A percentile compares a stretch with the other conserved stretches of the same genome.
Conservation (phyloP, 2,888 invertebrate genomes). For the Drosophila nr. perissopoda region DNA sequence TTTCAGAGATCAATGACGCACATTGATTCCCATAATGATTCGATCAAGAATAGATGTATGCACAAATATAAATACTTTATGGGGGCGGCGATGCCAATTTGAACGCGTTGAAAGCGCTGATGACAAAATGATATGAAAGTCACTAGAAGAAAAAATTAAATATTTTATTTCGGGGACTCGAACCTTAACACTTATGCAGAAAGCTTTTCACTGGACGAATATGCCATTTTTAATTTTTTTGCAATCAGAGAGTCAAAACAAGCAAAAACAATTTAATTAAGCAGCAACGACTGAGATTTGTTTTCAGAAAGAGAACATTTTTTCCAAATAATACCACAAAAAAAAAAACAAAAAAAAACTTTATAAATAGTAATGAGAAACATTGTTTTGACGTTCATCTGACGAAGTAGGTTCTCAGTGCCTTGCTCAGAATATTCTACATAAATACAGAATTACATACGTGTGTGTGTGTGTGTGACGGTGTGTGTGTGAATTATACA, state of each 20-base stretch:
- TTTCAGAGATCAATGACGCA: slow-evolving; percentile 11
- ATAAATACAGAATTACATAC: neutral
- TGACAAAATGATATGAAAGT: slow-evolving; percentile 4
- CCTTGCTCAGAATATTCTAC: slow-evolving; percentile 27
- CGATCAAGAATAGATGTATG: neutral
- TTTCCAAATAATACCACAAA: slow-evolving; percentile 20
- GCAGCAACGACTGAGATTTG: neutral
- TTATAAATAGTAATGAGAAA: slow-evolving; percentile 56
- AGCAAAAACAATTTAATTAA: neutral
- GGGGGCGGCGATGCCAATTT: neutral
- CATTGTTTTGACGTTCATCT: slow-evolving; percentile 29
- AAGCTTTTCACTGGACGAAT: neutral
- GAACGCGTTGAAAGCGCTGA: neutral
- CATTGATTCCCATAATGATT: slow-evolving; percentile 1
- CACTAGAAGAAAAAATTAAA: neutral
- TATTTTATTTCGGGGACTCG: neutral
- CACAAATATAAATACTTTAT: neutral
- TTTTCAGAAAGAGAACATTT: slow-evolving; percentile 4
- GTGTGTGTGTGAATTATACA: slow-evolving; percentile 1
- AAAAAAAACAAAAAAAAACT: slow-evolving; percentile 1
- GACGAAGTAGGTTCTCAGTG: slow-evolving; percentile 34
- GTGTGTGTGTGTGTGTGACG: neutral
- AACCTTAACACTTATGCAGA: neutral
- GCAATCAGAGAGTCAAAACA: neutral
- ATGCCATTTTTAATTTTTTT: neutral